Base-by-base conservation (phyloP, 2,888 invertebrate genomes). In the Polyommatus iphigenia region DNA sequence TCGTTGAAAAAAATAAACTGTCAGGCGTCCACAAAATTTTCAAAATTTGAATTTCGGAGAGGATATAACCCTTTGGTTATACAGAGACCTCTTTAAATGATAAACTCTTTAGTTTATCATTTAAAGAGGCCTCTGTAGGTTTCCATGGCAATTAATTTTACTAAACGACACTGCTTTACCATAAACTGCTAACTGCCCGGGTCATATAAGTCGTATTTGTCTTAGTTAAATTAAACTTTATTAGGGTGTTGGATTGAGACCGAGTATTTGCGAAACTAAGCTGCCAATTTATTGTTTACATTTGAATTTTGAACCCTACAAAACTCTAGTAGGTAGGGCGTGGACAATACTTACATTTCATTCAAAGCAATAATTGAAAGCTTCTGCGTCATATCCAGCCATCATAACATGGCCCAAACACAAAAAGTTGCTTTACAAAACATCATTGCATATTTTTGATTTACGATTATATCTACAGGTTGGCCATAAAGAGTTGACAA, bases 181-280 rank as follows among this genome's bases (percentile, higher is more conserved):
- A 67, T 67, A 67, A 29, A 29, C 29, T 67, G 67, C 29, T 15
- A 67, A 5, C 5, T 24, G 67, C 6, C 29, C 18, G 29, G 67
- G 67, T 29, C 67, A 67, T 67, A 32, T 67, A 32, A 32, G 67
- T 32, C 32, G 29, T 67, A 67, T 67, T 67, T 32, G 15, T 67
- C 15, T 32, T 15, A 32, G 29, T 32, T 67, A 15, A 15, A 29
- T 29, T 67, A 15, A 67, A 32, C 29, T 67, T 32, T 67, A 67
- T 67, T 32, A 29, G 29, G 67, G 67, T 67, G 13, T 67, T 24
- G 67, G 67, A 67, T 67, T 29, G 24, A 67, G 20, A 67, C 5
- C 10, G 24, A 62, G 10, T 10, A 62, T 24, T 62, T 62, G 62
- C 62, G 57, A 59, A 18, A 8, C n/a, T 59, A 20, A 62, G 24